Evolutionary conservation across 2,113 vertebrate genomes (phyloP).

Genomic region (Mixornis gularis): DNA sequence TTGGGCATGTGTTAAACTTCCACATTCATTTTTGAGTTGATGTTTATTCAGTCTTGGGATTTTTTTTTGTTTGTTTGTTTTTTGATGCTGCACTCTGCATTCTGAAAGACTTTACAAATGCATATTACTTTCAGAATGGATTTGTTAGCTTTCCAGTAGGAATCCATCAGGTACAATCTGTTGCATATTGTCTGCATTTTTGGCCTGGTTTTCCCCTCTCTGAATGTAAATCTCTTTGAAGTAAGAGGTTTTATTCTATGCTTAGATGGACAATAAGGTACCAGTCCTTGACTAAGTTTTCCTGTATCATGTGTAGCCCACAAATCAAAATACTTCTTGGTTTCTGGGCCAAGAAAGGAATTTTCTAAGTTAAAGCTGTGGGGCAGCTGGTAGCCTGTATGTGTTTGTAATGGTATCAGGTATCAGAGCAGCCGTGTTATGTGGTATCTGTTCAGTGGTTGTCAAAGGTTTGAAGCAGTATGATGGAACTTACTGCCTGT

Average conservation of each 20-base stretch:
- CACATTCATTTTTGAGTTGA: background rate
- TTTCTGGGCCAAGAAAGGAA: background rate
- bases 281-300: background rate
- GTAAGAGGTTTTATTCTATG: background rate
- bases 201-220: background rate
- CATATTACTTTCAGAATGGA: background rate
- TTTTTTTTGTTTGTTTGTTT: too few relatives aligned
- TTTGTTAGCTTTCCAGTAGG: background rate
- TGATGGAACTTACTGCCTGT: background rate
- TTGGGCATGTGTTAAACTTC: background rate
- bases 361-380: background rate
- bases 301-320: rapidly evolving
- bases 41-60: background rate
- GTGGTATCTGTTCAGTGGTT: background rate
- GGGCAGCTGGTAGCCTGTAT: background rate
- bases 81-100: background rate
- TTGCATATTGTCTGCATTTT: background rate
- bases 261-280: background rate
- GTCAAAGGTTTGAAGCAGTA: background rate
- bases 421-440: background rate
- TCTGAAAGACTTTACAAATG: background rate
- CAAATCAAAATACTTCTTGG: background rate
- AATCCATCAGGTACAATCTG: background rate
- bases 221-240: background rate
- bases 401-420: background rate